Evolutionary conservation across 1,140 invertebrate genomes (phyloP).

Genomic region (Caenorhabditis remanei): DNA sequence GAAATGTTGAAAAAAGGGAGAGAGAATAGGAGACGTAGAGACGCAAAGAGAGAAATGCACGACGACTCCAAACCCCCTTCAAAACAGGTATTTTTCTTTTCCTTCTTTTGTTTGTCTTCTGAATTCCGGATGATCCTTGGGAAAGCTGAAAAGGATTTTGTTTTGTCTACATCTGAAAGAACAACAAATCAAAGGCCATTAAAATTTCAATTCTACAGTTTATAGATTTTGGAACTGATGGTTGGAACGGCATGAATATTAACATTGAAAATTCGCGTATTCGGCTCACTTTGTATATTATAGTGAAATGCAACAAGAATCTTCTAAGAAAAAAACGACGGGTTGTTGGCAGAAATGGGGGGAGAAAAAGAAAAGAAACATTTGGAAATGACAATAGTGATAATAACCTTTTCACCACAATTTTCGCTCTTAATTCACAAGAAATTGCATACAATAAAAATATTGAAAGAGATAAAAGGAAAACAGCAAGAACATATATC

Average conservation of each 20-base stretch:
- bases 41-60: not conserved
- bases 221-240: slow-evolving; percentile 18
- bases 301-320: slow-evolving; percentile 53
- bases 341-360: not conserved
- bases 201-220: slow-evolving; percentile 42
- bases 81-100: slow-evolving; percentile 5
- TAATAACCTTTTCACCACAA: slow-evolving; percentile 37
- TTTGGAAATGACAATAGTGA: slow-evolving; percentile 16
- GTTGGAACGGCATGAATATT: slow-evolving; percentile 30
- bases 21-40: not conserved
- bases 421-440: slow-evolving; percentile 46
- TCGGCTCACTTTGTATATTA: slow-evolving; percentile 47
- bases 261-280: slow-evolving; percentile 42
- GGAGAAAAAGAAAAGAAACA: not conserved
- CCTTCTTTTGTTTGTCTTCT: not conserved
- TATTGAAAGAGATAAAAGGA: not conserved
- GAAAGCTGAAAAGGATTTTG: not conserved
- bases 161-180: not conserved
- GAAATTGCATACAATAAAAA: slow-evolving; percentile 31
- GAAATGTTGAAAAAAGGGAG: slow-evolving; percentile 31
- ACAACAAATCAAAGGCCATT: not conserved
- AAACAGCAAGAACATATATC: not conserved
- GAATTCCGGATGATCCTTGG: not conserved
- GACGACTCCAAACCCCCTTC: slow-evolving; percentile 17
- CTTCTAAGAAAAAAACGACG: not conserved